phyloP scores from a whole-genome alignment of 2,888 invertebrate genomes.

The Exephanes ischioxanthus region DNA sequence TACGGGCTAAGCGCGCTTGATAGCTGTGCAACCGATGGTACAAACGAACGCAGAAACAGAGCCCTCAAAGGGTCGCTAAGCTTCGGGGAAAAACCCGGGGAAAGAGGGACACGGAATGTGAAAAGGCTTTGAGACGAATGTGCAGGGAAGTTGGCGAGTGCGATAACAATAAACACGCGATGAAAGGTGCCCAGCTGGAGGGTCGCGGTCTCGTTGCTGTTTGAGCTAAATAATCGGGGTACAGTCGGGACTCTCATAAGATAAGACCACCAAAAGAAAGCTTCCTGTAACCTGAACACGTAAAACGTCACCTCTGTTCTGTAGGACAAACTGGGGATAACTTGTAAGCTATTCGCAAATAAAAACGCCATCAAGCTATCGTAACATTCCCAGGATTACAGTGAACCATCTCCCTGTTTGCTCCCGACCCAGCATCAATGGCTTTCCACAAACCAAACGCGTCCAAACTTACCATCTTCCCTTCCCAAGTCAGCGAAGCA shows the following conservation, averaged over 20 bases:
- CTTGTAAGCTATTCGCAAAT: no score
- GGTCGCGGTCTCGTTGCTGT: slow-evolving; percentile 39
- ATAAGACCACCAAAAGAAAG: not conserved
- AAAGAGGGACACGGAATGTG: not conserved
- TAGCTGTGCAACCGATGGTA: not conserved
- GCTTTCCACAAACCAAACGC: not conserved
- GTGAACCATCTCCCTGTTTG: no score
- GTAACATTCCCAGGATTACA: no score
- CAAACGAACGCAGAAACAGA: not conserved
- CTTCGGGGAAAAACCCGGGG: not conserved
- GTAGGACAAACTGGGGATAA: not conserved
- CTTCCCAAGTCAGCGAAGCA: not conserved
- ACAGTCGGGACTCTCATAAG: slow-evolving; percentile 34
- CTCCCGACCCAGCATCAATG: no score
- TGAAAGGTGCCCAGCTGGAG: slow-evolving; percentile 37
- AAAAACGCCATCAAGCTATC: no score
- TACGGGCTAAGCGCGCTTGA: not conserved
- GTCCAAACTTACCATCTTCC: not conserved
- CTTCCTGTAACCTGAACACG: not conserved
- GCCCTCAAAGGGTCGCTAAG: slow-evolving; percentile 18
- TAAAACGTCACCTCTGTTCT: not conserved
- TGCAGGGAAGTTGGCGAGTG: slow-evolving; percentile 18
- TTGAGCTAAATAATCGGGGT: slow-evolving; percentile 38
- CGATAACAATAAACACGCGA: slow-evolving; percentile 61
- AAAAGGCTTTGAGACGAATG: slow-evolving; percentile 22